Base-by-base conservation (phyloP, 1,140 invertebrate genomes). In the Zaprionus davidi region DNA sequence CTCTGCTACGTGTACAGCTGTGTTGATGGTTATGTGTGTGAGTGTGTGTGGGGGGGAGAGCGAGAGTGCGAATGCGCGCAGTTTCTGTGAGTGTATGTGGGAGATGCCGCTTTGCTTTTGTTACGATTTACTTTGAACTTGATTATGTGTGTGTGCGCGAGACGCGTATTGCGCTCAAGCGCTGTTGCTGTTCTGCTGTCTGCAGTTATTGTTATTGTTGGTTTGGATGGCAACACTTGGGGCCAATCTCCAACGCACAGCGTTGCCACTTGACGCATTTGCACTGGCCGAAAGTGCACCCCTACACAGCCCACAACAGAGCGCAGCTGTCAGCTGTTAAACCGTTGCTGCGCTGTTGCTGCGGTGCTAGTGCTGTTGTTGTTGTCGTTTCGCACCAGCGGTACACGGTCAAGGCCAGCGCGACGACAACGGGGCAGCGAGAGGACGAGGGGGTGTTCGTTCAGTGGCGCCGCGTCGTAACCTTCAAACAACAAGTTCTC, bases 1-100 rank as follows among this genome's bases (percentile, higher is more conserved):
- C 56, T 72, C 31, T 85, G 84, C 84, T 88, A 88, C 84, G 84
- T 88, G 84, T 88, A 90, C 84, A 81, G 81, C 81, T 81, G 84
- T 78, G 84, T 71, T 24, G 34, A 51, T 56, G 13, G 38, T 12
- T 41, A 46, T 34, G 41, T 20, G 38, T 46, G 11, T 73, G 60
- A 56, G 56, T 56, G 31, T 44, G 41, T 70, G 81, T 70, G 69
- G 20, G 20, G 41, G 64, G 51, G 66, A 41, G 69, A 82, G 70
- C 64, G 76, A 73, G 74, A 81, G 74, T 77, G 78, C 69, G 69
- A 72, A 76, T 72, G 81, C 56, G 65, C 66, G 64, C 75, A 77
- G 75, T 73, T 73, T 67, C n/a, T 79, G 62, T 17, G 31, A 60
- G 31, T 70, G 72, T 72, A 62, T 74, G 59, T 60, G 68, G 22